Conservation (phyloP, 2,113 vertebrate genomes). For the Ahaetulla prasina region DNA sequence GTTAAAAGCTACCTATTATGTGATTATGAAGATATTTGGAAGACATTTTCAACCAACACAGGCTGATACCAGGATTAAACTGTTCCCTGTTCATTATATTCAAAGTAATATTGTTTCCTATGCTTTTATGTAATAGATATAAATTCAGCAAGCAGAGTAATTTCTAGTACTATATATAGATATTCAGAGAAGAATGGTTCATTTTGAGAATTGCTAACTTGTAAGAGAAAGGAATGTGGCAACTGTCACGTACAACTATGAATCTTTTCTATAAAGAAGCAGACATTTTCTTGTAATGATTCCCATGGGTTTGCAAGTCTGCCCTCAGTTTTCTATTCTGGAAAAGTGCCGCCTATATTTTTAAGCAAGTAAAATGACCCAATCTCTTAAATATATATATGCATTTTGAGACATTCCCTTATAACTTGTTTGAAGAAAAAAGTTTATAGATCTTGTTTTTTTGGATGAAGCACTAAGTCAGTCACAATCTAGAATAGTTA, state of each 20-base stretch:
- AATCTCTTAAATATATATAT: background rate
- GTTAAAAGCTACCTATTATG: constrained; percentile 12
- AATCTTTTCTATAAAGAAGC: background rate
- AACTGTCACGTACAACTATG: background rate
- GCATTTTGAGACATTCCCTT: background rate
- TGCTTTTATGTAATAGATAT: background rate
- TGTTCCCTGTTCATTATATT: background rate
- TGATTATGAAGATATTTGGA: background rate
- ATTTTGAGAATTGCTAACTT: background rate
- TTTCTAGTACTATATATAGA: background rate
- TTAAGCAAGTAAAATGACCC: background rate
- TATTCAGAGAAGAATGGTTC: background rate
- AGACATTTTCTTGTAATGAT: background rate
- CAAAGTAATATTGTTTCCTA: background rate
- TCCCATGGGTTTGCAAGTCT: background rate
- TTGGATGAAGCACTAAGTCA: background rate
- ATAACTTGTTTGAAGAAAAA: background rate
- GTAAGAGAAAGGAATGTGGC: background rate
- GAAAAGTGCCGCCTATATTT: background rate
- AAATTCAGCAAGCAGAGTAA: background rate
- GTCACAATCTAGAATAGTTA: background rate
- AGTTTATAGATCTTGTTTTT: background rate
- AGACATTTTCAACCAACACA: constrained; percentile 13
- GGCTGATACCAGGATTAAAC: background rate
- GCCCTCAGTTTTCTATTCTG: background rate